Evolutionary conservation across 2,888 invertebrate genomes (phyloP), one percentile per base, ranked within the genome.

Genomic region (Leucozona laternaria): DNA sequence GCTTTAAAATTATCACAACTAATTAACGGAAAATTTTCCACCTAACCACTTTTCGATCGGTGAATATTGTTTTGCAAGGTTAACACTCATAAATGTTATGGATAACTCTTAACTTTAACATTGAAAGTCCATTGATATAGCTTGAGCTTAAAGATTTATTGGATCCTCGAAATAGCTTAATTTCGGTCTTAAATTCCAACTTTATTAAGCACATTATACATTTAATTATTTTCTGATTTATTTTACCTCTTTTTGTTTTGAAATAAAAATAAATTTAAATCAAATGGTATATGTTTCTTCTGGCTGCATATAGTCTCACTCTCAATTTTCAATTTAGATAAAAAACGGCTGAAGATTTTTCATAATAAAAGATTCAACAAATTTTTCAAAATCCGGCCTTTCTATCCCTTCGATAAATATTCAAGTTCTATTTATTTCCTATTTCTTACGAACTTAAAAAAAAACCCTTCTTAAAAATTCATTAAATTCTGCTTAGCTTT

Each of bases 401-500:
- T 64, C 31, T 8, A 66, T 48, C 48, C 48, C 20, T 31, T 17
- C 13, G 15, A 53, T 48, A 45, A 66, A 66, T 48, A 66, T 66
- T 34, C 15, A 48, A 48, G 48, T 7, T 48, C 17, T 40, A 2
- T 22, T 8, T 15, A 40, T 60, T 22, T 8, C 28, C 31, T 31
- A 31, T 7, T n/a, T n/a, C n/a, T n/a, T n/a, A 15, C 22, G 22
- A 43, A 25, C 4, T 15, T 22, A 7, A 25, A 28, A 43, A n/a
- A 5, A 3, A n/a, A n/a, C 7, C 4, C 17, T 15, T n/a, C 7
- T 64, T 22, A 55, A 57, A 76, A 81, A 81, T 76, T 81, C 64
- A 81, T 76, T 81, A 62, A 76, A 55, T 76, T 75, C n/a, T 17
- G 13, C 7, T 15, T 22, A 58, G 57, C 40, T 57, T 48, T 34